Evolutionary conservation across 2,797 vertebrate genomes (phyloP).

Genomic region (Allobates femoralis): DNA sequence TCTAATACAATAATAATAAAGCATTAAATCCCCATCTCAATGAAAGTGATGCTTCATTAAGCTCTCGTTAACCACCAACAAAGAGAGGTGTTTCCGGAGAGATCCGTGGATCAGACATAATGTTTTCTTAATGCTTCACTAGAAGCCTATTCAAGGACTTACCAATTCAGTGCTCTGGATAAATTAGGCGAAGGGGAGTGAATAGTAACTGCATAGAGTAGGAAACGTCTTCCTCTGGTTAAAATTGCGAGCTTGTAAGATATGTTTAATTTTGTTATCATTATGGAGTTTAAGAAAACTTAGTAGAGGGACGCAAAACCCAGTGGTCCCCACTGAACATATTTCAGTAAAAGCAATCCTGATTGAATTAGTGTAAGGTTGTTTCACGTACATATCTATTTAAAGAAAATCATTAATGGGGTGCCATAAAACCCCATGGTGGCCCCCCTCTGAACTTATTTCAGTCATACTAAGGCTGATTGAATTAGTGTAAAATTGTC

Average conservation of each 20-base stretch:
- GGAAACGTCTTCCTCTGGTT: background rate
- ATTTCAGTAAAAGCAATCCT: too few relatives aligned
- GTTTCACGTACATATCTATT: too few relatives aligned
- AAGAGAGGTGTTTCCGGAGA: slow-evolving; percentile 36
- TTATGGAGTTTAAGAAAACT: background rate
- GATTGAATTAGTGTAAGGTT: too few relatives aligned
- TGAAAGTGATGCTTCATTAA: slow-evolving; percentile 24
- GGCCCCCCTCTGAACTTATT: too few relatives aligned
- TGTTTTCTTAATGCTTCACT: slow-evolving; percentile 37
- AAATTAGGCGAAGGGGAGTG: background rate
- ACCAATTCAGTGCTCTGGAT: background rate
- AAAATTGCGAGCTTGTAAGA: background rate
- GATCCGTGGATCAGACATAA: background rate
- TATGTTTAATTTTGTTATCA: background rate
- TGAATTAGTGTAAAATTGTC: too few relatives aligned
- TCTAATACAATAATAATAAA: slow-evolving; percentile 30
- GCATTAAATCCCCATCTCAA: slow-evolving; percentile 13
- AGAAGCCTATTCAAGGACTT: background rate
- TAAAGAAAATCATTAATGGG: too few relatives aligned
- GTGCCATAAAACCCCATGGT: too few relatives aligned
- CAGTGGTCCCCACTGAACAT: too few relatives aligned
- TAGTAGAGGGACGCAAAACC: background rate
- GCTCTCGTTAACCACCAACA: slow-evolving; percentile 14
- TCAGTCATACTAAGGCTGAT: too few relatives aligned
- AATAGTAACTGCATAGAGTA: too few relatives aligned